phyloP scores from a whole-genome alignment of 2,113 vertebrate genomes.

The Salvelinus namaycush region DNA sequence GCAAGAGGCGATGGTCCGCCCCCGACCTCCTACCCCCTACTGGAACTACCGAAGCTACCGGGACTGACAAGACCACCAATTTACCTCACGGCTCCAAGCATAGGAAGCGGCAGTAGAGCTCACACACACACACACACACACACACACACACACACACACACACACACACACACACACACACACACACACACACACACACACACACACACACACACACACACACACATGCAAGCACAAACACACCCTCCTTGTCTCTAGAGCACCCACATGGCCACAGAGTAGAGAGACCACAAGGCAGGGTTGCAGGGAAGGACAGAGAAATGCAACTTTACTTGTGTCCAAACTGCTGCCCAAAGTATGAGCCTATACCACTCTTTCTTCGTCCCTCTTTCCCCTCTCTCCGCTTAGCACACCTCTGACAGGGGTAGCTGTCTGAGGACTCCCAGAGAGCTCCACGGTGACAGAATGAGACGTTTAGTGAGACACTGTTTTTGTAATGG shows the following conservation, averaged over 20 bases:
- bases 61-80: constrained; percentile 62
- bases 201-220: constrained; percentile 32
- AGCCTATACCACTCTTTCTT: constrained; percentile 18
- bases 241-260: constrained; percentile 71
- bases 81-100: constrained; percentile 79
- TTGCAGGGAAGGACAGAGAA: constrained; percentile 66
- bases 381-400: constrained; percentile 18
- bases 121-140: constrained; percentile 18
- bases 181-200: constrained; percentile 39
- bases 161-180: constrained; percentile 46
- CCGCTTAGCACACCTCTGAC: constrained; percentile 44
- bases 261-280: constrained; percentile 61
- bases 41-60: not conserved
- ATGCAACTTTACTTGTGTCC: constrained; percentile 57
- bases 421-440: constrained; percentile 21
- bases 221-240: constrained; percentile 39
- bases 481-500: constrained; percentile 76
- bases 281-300: constrained; percentile 70
- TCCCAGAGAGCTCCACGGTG: constrained; percentile 40
- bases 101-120: constrained; percentile 74
- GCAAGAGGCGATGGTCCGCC: constrained; percentile 78
- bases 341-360: constrained; percentile 50
- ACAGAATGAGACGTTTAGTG: constrained; percentile 65
- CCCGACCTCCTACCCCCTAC: constrained; percentile 60
- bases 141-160: constrained; percentile 54